Evolutionary conservation across 2,113 vertebrate species (phyloP), one percentile per base, ranked within the genome.

Genomic region (Crotalus viridis): DNA sequence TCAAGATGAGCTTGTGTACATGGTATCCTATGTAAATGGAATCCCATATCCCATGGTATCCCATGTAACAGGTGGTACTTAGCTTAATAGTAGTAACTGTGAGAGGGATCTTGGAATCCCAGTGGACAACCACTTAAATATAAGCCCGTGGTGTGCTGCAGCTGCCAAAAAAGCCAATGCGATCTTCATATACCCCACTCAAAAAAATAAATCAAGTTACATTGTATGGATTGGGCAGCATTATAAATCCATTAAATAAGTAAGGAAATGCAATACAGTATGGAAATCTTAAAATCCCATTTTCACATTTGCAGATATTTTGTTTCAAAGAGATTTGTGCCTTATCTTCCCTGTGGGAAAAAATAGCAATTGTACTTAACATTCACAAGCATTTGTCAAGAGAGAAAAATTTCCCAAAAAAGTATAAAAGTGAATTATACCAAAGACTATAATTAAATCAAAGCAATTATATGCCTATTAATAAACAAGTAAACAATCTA

Each of bases 391-490:
- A 55, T 46, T 74, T 52, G 55, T 69, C 10, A 87, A 39, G 85
- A 91, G 2, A 64, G 19, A n/a, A 81, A 64, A 88, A 55, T n/a
- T 51, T 89, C 21, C 24, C 46, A 28, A 33, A 33, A 54, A 92
- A 90, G 51, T 61, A 88, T 86, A 46, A 59, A 57, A 39, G 28
- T 88, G 52, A 88, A 91, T 91, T 56, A 19, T 91, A 74, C 39
- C 51, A 39, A 74, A 39, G 5, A 56, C 15, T 93, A 81, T 74
- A 88, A 93, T 91, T 93, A 93, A 87, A 9, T 19, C 48, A 89
- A 52, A 59, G 8, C 3, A 93, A 87, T 61, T 51, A 26, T 26
- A 85, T 21, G 7, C 46, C 46, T 28, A 10, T 12, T 61, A 39
- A 10, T 64, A 69, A 81, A 81, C 33, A 81, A 81, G 33, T 43